These are phyloP conservation scores for Nesoenas mayeri DNA, from an alignment of 2,113 vertebrate species.

Conservation along the genomic window DNA sequence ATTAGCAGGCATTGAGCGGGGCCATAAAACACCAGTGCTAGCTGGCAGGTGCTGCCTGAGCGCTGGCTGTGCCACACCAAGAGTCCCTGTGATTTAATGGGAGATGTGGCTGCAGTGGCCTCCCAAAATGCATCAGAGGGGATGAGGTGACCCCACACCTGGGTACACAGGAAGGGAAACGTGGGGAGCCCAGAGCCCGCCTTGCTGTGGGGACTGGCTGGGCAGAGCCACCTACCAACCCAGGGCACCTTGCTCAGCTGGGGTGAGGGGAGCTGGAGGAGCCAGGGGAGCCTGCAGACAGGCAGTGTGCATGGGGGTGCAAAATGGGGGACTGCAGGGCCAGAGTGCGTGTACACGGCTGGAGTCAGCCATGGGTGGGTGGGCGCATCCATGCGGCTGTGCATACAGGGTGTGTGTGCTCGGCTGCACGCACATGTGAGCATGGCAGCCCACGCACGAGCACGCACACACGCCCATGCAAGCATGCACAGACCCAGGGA, in stretches of 20 bases:
- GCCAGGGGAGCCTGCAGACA: too few relatives aligned
- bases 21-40: background rate
- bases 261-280: background rate
- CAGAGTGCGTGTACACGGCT: too few relatives aligned
- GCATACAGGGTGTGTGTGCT: rapidly evolving
- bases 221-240: background rate
- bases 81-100: rapidly evolving
- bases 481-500: rapidly evolving
- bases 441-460: rapidly evolving
- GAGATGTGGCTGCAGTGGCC: background rate
- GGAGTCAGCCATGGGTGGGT: too few relatives aligned
- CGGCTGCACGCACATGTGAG: rapidly evolving
- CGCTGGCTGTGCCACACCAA: rapidly evolving
- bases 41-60: background rate
- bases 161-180: background rate
- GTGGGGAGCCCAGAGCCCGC: background rate
- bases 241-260: rapidly evolving
- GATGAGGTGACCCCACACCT: background rate
- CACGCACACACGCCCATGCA: rapidly evolving
- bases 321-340: too few relatives aligned
- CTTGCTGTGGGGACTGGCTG: rapidly evolving
- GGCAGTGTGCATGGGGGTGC: too few relatives aligned
- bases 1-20: background rate
- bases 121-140: background rate
- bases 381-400: background rate